These are phyloP conservation scores for Hoplodrina blanda DNA, from an alignment of 2,888 invertebrate genomes.

Conservation along the genomic window DNA sequence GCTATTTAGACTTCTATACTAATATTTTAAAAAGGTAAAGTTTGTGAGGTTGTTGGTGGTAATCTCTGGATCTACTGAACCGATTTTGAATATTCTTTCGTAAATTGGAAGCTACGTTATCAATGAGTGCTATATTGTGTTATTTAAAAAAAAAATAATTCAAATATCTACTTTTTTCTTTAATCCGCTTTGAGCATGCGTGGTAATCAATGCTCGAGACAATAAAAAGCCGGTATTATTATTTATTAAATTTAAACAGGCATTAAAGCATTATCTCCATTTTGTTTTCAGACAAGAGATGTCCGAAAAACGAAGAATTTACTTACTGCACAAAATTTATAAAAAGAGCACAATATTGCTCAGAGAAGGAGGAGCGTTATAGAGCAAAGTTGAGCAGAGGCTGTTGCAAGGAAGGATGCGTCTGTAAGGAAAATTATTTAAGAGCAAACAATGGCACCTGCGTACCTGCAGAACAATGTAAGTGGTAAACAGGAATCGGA, in stretches of 20 bases:
- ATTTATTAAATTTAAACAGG: neutral
- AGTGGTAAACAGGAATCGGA: constrained; percentile 1
- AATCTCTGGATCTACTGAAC: no score
- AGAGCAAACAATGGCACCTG: constrained; percentile 48
- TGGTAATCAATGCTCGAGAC: no score
- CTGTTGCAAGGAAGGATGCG: constrained; percentile 42
- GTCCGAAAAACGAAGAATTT: constrained; percentile 52
- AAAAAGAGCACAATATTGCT: constrained; percentile 43
- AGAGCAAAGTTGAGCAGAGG: neutral
- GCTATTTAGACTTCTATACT: no score
- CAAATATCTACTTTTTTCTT: no score
- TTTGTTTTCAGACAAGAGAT: constrained; percentile 41
- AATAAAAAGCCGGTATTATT: neutral
- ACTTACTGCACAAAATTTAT: constrained; percentile 40
- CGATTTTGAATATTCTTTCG: no score
- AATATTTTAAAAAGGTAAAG: no score
- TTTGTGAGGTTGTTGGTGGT: no score
- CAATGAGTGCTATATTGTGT: no score
- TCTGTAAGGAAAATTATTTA: constrained; percentile 49
- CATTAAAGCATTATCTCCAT: neutral
- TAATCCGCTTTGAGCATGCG: no score
- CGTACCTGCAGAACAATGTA: constrained; percentile 42
- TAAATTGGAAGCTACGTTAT: no score
- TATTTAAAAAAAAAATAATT: no score
- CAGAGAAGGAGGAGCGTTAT: constrained; percentile 29